These are phyloP conservation scores for Toxostoma redivivum DNA, from an alignment of 2,113 vertebrate genomes.

Conservation along the genomic window DNA sequence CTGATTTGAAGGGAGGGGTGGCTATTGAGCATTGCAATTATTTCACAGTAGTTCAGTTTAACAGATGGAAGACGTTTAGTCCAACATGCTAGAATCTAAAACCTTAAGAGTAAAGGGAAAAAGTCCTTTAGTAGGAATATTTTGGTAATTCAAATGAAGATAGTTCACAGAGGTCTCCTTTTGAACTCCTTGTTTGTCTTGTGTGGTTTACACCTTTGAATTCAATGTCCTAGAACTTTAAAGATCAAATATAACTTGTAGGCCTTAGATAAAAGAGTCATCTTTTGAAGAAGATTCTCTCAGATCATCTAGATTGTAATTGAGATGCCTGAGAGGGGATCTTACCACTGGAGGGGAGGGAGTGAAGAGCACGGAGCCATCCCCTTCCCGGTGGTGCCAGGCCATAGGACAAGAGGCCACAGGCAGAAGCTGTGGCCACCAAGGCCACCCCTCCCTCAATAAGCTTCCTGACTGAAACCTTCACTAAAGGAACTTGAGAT, in stretches of 20 bases:
- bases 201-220: background rate
- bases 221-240: background rate
- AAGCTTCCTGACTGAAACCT: background rate
- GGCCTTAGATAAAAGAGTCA: background rate
- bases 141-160: background rate
- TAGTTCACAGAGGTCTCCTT: background rate
- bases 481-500: background rate
- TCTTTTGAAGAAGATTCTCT: background rate
- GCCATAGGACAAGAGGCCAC: background rate
- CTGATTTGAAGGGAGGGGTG: background rate
- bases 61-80: background rate
- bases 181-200: background rate
- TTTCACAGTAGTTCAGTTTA: background rate
- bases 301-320: background rate
- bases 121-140: background rate
- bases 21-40: background rate
- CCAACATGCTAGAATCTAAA: background rate
- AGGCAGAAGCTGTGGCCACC: accelerated
- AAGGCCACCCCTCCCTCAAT: background rate
- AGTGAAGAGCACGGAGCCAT: background rate
- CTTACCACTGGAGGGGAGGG: background rate
- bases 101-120: background rate
- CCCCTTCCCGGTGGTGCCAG: accelerated
- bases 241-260: background rate
- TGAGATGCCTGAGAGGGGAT: background rate